These are phyloP conservation scores for Menura novaehollandiae DNA, from an alignment of 2,113 vertebrate species.

Conservation along the genomic window DNA sequence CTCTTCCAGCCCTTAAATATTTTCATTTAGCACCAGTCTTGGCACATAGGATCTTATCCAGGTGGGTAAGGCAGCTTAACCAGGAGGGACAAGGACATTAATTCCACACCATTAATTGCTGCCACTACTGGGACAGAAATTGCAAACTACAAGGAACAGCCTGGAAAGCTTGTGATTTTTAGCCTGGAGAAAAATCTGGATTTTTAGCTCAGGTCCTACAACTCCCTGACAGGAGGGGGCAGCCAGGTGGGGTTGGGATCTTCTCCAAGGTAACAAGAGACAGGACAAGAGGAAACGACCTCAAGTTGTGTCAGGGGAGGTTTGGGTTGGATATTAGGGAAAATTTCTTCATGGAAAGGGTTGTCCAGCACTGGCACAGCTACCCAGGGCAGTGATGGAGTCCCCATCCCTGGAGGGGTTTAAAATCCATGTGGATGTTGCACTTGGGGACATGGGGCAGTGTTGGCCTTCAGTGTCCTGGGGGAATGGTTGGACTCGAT, in stretches of 20 bases:
- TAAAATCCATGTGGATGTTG: not conserved
- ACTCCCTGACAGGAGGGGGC: not conserved
- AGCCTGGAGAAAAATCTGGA: not conserved
- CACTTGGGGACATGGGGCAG: not conserved
- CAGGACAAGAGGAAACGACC: not conserved
- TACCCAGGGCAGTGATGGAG: not conserved
- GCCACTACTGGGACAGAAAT: not conserved
- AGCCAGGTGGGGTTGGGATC: accelerated
- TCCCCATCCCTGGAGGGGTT: not conserved
- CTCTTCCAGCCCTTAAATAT: not conserved
- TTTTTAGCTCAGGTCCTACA: too few relatives aligned
- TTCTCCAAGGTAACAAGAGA: not conserved
- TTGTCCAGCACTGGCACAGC: not conserved
- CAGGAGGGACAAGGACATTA: not conserved
- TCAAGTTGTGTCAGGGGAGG: not conserved
- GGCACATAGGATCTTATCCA: not conserved
- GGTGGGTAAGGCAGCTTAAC: not conserved
- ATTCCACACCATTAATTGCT: not conserved
- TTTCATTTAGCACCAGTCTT: not conserved
- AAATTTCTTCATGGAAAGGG: not conserved
- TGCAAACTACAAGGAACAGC: not conserved
- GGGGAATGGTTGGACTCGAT: accelerated
- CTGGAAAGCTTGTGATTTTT: not conserved
- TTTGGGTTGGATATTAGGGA: not conserved
- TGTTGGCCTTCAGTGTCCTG: not conserved